These are phyloP conservation scores for Nannospalax galili DNA, from an alignment of 2,113 vertebrate species.

Conservation along the genomic window DNA sequence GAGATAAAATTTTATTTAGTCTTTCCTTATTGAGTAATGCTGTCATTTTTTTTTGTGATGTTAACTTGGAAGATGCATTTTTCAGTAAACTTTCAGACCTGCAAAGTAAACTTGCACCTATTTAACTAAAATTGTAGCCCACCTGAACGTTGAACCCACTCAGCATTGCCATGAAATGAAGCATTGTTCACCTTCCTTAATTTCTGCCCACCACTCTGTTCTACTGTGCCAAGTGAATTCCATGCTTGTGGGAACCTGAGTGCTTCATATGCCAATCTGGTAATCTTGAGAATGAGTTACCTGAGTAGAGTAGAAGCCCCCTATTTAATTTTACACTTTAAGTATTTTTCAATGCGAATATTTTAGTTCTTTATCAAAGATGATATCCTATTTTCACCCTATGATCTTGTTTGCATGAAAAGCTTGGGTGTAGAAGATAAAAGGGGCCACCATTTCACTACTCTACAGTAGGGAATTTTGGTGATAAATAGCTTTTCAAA, in stretches of 20 bases:
- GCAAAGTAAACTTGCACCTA: neutral
- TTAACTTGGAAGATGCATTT: neutral
- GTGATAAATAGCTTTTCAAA: slow-evolving; percentile 72
- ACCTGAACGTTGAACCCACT: neutral
- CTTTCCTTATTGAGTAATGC: neutral
- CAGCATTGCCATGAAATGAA: neutral
- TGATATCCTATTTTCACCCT: neutral
- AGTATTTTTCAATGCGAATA: neutral
- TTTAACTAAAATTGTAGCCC: neutral
- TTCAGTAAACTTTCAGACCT: neutral
- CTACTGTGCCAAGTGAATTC: neutral
- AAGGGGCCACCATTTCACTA: slow-evolving; percentile 65
- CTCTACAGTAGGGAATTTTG: slow-evolving; percentile 54
- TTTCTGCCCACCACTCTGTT: neutral
- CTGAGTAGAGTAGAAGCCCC: neutral
- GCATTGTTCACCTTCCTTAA: neutral
- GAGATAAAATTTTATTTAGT: neutral
- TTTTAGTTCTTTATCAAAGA: slow-evolving; percentile 25
- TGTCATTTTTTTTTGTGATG: slow-evolving; percentile 15
- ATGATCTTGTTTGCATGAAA: slow-evolving; percentile 59
- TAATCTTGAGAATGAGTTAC: neutral
- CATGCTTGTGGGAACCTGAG: neutral
- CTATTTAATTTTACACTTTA: slow-evolving; percentile 24
- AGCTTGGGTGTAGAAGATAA: slow-evolving; percentile 60
- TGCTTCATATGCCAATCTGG: neutral